Percentiles rank a stretch among this genome's conserved stretches.
These are phyloP conservation scores for Sylvicola cinctus DNA, from an alignment of 2,888 invertebrate genomes.

Conservation along the genomic window DNA sequence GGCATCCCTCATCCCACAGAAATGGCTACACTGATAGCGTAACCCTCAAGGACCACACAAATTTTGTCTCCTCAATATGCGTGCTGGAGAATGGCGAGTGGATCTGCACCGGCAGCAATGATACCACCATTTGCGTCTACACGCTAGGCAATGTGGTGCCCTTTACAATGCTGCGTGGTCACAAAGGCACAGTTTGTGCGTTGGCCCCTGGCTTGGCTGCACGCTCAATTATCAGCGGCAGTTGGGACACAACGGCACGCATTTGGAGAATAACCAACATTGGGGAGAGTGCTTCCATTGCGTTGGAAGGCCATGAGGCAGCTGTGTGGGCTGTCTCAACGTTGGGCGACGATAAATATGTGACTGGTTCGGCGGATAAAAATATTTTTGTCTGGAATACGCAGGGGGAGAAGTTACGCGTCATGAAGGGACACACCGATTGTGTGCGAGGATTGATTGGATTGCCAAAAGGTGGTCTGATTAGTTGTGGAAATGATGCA, in stretches of 20 bases:
- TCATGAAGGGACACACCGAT: conserved; percentile 69
- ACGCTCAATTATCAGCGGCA: conserved; percentile 55
- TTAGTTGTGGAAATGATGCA: conserved; percentile 88
- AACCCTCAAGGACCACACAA: conserved; percentile 58
- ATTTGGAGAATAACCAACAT: conserved; percentile 49
- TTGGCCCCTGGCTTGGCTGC: conserved; percentile 26
- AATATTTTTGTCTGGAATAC: conserved; percentile 65
- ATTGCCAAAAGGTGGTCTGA: conserved; percentile 48
- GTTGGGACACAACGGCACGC: conserved; percentile 82
- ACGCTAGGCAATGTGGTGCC: conserved; percentile 46
- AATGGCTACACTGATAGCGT: conserved; percentile 41
- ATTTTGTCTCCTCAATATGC: conserved; percentile 68
- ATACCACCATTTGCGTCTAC: conserved; percentile 63
- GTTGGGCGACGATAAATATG: conserved; percentile 28
- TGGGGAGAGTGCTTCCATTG: conserved; percentile 29
- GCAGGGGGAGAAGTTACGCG: conserved; percentile 40
- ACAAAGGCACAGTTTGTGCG: conserved; percentile 32
- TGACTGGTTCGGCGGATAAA: conserved; percentile 88
- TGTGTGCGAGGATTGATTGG: conserved; percentile 68
- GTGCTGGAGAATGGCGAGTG: conserved; percentile 53
- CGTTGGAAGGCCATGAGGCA: conserved; percentile 49
- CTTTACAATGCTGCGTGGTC: conserved; percentile 49
- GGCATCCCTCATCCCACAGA: conserved; percentile 35
- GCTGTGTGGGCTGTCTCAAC: conserved; percentile 71
- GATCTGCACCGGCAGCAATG: conserved; percentile 78